Conservation (phyloP, 2,113 vertebrate genomes). For the Sylvietta virens region DNA sequence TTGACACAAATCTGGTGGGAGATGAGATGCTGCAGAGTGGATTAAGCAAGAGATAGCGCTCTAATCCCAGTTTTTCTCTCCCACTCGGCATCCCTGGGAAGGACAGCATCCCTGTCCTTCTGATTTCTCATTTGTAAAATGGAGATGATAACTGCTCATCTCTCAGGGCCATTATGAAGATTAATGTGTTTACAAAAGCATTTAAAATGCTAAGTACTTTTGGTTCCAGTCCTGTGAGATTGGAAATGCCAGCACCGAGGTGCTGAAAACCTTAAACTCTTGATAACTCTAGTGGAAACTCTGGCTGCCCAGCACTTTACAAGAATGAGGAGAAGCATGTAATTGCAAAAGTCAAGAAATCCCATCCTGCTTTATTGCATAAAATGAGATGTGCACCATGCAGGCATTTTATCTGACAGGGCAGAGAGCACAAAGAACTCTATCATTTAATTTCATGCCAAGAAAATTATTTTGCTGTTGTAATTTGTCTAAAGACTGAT, state of each 20-base stretch:
- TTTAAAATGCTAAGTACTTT: conserved; percentile 55
- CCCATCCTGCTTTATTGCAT: neutral
- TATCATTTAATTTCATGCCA: neutral
- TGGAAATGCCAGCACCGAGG: conserved; percentile 16
- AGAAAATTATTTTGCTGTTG: neutral
- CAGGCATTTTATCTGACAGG: neutral
- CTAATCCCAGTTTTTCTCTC: conserved; percentile 27
- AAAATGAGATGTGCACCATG: neutral
- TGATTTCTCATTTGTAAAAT: conserved; percentile 54
- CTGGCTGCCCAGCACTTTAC: neutral
- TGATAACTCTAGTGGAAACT: conserved; percentile 41
- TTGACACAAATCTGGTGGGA: neutral
- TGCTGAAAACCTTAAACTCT: conserved; percentile 35
- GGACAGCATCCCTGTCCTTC: conserved; percentile 25
- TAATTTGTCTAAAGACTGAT: neutral
- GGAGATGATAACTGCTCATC: conserved; percentile 53
- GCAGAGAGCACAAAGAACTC: neutral
- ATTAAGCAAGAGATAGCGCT: conserved; percentile 46
- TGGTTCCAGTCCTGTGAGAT: conserved; percentile 41
- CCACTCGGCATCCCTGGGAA: neutral
- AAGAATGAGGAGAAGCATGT: neutral
- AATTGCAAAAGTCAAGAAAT: neutral
- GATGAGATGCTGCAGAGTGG: neutral
- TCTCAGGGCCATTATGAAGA: conserved; percentile 55
- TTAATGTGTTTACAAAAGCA: conserved; percentile 56